Base-by-base conservation (phyloP, 2,113 vertebrate species). In the Argyrosomus japonicus region DNA sequence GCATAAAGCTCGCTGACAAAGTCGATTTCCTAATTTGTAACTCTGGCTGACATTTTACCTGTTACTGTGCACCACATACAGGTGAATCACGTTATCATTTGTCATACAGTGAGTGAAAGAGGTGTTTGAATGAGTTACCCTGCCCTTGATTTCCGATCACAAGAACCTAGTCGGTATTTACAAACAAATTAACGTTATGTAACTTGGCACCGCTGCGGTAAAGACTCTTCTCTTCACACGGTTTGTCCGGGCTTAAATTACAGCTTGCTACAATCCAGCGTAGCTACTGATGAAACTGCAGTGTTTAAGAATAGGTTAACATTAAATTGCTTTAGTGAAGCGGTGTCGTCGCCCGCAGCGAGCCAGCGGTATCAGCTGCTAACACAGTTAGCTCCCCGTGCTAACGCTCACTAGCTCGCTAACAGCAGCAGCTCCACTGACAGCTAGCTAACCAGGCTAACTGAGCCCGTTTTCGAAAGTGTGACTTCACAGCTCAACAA, bases 401-500 rank as follows among this genome's bases (percentile, higher is more conserved):
- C 86, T 81, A 88, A 77, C 43, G 45, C 25, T 53, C 25, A n/a
- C 40, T 18, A 61, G 67, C 74, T 43, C 10, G 85, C 68, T 54
- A 79, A 47, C 11, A 67, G 71, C 69, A 48, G 60, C 43, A 15
- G 68, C 40, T 81, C 62, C 73, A 82, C 70, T 93, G 91, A 92
- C 92, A 93, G 91, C 87, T 87, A 88, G 92, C 92, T 86, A 76
- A 69, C 67, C 56, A 69, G 27, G 92, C 91, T 92, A 92, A 85
- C 63, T 19, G 58, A 86, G 47, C 75, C 75, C 63, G 19, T 84
- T 87, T 89, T 68, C 85, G 67, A 84, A 61, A 67, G 14, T 51
- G 17, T 21, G n/a, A 73, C 54, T 68, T 21, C 1, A 63, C 43
- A 12, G 17, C 36, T 71, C 25, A 18, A 32, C 7, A 68, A 47